Conservation (phyloP, 2,888 invertebrate species). For the Serrognathus titanus region DNA sequence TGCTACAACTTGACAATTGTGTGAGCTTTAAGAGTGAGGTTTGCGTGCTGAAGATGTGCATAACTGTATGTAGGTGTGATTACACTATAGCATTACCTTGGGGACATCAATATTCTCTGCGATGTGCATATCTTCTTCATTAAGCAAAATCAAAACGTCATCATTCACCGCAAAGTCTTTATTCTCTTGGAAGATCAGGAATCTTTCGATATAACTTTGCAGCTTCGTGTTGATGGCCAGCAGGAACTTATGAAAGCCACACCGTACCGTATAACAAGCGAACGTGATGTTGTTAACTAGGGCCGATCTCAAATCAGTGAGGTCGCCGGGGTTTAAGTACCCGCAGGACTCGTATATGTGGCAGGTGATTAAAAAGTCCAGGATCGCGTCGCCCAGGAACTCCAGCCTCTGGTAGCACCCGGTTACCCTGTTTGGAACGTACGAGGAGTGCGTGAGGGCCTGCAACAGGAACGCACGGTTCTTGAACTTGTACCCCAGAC, state of each 20-base stretch:
- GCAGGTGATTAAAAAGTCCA: conserved; percentile 86
- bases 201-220: conserved; percentile 57
- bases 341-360: conserved; percentile 78
- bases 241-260: conserved; percentile 77
- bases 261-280: conserved; percentile 81
- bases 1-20: too few species aligned
- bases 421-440: conserved; percentile 74
- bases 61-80: too few species aligned
- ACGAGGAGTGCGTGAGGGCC: conserved; percentile 92
- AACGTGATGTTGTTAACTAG: conserved; percentile 96
- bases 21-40: too few species aligned
- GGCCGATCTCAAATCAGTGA: conserved; percentile 92
- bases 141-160: conserved; percentile 63
- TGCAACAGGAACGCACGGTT: conserved; percentile 80
- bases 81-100: conserved; percentile 51
- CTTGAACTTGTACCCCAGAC: conserved; percentile 67
- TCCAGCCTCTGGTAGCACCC: conserved; percentile 89
- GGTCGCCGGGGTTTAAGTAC: conserved; percentile 72
- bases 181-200: conserved; percentile 62
- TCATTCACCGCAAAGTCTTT: conserved; percentile 62
- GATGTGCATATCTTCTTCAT: conserved; percentile 61
- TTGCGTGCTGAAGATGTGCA: too few species aligned
- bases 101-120: conserved; percentile 87
- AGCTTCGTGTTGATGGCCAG: conserved; percentile 53
- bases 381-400: conserved; percentile 86